phyloP scores from a whole-genome alignment of 1,140 invertebrate genomes.

The Campodea augens region DNA sequence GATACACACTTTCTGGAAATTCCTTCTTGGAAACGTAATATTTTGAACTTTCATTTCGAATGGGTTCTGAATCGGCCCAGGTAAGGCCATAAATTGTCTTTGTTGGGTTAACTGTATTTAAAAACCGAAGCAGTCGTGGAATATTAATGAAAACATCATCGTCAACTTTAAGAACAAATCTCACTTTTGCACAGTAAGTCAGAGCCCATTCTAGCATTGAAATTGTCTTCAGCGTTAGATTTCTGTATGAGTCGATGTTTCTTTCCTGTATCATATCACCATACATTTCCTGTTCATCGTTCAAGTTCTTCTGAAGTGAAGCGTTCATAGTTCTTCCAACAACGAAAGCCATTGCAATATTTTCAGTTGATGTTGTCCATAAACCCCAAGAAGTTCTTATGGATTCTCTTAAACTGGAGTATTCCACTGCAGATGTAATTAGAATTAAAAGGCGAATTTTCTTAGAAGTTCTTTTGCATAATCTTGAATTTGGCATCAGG shows the following conservation, averaged over 20 bases:
- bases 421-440: too few species aligned
- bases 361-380: too few species aligned
- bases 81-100: constrained; percentile 5
- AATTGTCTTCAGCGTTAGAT: constrained; percentile 74
- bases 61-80: constrained; percentile 14
- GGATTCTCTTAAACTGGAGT: too few species aligned
- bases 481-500: too few species aligned
- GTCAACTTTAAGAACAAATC: constrained; percentile 60
- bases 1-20: constrained; percentile 49
- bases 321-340: too few species aligned
- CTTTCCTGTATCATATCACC: constrained; percentile 79
- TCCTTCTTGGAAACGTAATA: constrained; percentile 47
- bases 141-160: constrained; percentile 71
- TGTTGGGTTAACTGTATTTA: constrained; percentile 18
- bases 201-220: constrained; percentile 66
- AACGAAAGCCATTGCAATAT: too few species aligned
- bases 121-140: constrained; percentile 24
- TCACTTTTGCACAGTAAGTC: constrained; percentile 36
- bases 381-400: too few species aligned
- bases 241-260: constrained; percentile 78
- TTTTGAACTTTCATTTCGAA: constrained; percentile 18
- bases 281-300: constrained; percentile 36
- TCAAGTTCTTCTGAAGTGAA: constrained; percentile 30
- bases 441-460: too few species aligned
- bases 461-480: too few species aligned